Evolutionary conservation across 2,797 vertebrate genomes (phyloP).

Genomic region (Pygocentrus nattereri): DNA sequence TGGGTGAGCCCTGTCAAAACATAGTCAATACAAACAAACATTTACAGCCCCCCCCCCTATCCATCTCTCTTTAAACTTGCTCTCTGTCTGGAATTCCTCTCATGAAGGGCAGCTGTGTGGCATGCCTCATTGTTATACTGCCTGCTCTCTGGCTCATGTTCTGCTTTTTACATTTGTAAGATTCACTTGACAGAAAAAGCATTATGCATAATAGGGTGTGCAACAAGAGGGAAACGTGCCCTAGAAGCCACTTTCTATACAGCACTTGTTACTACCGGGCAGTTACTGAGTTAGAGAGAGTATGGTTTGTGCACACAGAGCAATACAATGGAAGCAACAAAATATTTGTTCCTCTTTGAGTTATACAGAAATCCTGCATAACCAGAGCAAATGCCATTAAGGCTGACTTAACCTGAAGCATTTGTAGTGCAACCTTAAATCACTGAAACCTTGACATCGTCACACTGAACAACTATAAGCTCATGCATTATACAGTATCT

Average conservation of each 20-base stretch:
- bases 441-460: not conserved
- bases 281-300: conserved; percentile 36
- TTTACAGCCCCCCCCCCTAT: not conserved
- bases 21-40: conserved; percentile 14
- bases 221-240: conserved; percentile 33
- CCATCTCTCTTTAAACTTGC: not conserved
- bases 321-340: not conserved
- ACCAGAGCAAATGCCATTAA: not conserved
- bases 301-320: not conserved
- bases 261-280: conserved; percentile 46
- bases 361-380: not conserved
- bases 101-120: not conserved
- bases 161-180: conserved; percentile 38
- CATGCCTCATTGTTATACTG: conserved; percentile 8
- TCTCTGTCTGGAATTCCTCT: not conserved
- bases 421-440: not conserved
- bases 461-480: not conserved
- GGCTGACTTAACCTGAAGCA: not conserved
- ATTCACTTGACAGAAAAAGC: conserved; percentile 49
- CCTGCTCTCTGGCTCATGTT: not conserved
- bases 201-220: conserved; percentile 31
- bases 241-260: conserved; percentile 16
- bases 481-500: not conserved
- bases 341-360: not conserved
- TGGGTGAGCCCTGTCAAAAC: conserved; percentile 13